phyloP scores from a whole-genome alignment of 2,888 invertebrate genomes.

The Harpalus rubripes region DNA sequence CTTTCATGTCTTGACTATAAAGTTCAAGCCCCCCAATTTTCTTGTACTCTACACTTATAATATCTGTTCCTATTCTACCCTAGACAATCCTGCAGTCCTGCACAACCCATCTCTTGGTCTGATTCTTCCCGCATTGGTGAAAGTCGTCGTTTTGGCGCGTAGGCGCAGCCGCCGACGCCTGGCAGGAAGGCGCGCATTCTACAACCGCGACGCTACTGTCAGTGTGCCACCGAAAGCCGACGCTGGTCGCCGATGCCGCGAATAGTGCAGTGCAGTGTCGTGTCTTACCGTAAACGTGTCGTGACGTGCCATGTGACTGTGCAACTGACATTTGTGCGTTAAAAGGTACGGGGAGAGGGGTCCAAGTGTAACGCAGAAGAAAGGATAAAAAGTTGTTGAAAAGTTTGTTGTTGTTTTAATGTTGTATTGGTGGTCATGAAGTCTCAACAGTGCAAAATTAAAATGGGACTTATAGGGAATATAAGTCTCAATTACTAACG shows the following conservation, averaged over 20 bases:
- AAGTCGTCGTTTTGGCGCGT: background rate
- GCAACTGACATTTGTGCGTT: background rate
- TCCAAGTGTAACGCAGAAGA: background rate
- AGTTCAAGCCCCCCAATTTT: too few relatives aligned
- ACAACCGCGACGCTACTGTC: background rate
- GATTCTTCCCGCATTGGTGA: background rate
- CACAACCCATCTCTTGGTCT: too few relatives aligned
- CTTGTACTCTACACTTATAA: too few relatives aligned
- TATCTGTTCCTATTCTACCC: too few relatives aligned
- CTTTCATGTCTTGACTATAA: too few relatives aligned
- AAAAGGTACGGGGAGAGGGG: background rate
- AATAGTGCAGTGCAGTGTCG: background rate
- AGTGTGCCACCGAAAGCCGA: background rate
- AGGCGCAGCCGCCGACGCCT: background rate
- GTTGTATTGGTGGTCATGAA: too few relatives aligned
- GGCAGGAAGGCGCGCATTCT: background rate
- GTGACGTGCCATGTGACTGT: background rate
- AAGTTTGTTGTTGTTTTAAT: too few relatives aligned
- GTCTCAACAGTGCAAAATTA: too few relatives aligned
- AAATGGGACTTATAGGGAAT: too few relatives aligned
- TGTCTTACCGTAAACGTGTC: background rate
- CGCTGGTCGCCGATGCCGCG: background rate
- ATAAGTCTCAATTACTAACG: too few relatives aligned
- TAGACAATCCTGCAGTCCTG: too few relatives aligned
- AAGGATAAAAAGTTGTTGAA: background rate